phyloP scores from a whole-genome alignment of 2,113 vertebrate genomes.

The Opisthocomus hoazin region DNA sequence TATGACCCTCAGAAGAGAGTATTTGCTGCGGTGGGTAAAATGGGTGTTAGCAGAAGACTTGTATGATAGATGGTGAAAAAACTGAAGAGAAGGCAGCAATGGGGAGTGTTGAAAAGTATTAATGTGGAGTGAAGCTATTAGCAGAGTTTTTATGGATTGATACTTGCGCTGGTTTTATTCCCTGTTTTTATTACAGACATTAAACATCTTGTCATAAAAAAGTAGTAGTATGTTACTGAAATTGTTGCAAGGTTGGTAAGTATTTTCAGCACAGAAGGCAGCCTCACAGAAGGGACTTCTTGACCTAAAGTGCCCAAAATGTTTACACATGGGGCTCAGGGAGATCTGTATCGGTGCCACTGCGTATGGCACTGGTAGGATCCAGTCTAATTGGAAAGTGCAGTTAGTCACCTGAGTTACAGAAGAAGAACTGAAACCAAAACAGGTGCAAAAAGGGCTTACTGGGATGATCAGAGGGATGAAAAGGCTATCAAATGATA shows the following conservation, averaged over 20 bases:
- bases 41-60: not conserved
- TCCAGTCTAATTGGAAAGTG: not conserved
- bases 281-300: not conserved
- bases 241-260: not conserved
- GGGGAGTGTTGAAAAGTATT: not conserved
- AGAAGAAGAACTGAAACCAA: not conserved
- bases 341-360: not conserved
- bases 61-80: not conserved
- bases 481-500: not conserved
- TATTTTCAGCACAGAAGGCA: not conserved
- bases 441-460: not conserved
- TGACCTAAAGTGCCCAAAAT: not conserved
- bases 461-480: not conserved
- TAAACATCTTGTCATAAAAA: slow-evolving; percentile 9
- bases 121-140: not conserved
- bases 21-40: not conserved
- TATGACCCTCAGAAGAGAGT: not conserved
- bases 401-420: not conserved
- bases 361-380: not conserved
- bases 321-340: not conserved
- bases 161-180: slow-evolving; percentile 5
- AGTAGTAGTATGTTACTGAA: not conserved
- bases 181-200: not conserved
- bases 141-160: not conserved
- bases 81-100: not conserved